Percentiles rank a stretch among this genome's conserved stretches.
Conservation (phyloP, 2,797 vertebrate species). For the Pachyuromys duprasi region DNA sequence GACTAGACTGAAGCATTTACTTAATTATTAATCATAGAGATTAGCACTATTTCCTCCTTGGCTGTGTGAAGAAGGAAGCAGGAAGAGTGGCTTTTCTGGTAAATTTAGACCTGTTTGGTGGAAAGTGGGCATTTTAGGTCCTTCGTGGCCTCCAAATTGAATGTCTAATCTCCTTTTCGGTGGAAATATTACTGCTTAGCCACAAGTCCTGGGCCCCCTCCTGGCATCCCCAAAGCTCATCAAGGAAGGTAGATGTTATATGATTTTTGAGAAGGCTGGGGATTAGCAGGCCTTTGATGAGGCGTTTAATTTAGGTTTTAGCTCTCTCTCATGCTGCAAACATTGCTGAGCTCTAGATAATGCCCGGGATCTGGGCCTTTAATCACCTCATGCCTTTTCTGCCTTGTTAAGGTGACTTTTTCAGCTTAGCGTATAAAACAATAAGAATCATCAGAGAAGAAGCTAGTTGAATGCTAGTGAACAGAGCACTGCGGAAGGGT, state of each 20-base stretch:
- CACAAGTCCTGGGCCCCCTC: not conserved
- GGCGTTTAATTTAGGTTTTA: conserved; percentile 42
- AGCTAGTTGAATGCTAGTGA: not conserved
- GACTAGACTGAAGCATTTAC: not conserved
- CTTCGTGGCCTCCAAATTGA: not conserved
- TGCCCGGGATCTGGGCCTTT: not conserved
- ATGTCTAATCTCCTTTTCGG: not conserved
- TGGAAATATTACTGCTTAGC: conserved; percentile 11
- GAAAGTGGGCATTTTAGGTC: not conserved
- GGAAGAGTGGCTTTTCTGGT: not conserved
- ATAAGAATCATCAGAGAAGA: conserved; percentile 66
- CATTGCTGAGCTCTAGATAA: not conserved
- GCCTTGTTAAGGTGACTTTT: conserved; percentile 66
- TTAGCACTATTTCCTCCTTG: not conserved
- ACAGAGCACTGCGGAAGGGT: not conserved
- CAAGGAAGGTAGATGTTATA: not conserved
- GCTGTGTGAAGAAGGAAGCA: not conserved
- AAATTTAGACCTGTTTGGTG: not conserved
- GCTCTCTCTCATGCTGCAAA: not conserved
- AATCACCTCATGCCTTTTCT: conserved; percentile 37
- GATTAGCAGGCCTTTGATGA: conserved; percentile 38
- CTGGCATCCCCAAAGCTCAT: not conserved
- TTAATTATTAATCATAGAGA: conserved; percentile 9
- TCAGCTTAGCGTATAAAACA: conserved; percentile 71
- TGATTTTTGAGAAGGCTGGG: conserved; percentile 42